Evolutionary conservation across 37 sponge, comb jelly and placozoan genomes (phyloP), one percentile per base, ranked within the genome.

Genomic region (Chondrilla cf. caribensis): DNA sequence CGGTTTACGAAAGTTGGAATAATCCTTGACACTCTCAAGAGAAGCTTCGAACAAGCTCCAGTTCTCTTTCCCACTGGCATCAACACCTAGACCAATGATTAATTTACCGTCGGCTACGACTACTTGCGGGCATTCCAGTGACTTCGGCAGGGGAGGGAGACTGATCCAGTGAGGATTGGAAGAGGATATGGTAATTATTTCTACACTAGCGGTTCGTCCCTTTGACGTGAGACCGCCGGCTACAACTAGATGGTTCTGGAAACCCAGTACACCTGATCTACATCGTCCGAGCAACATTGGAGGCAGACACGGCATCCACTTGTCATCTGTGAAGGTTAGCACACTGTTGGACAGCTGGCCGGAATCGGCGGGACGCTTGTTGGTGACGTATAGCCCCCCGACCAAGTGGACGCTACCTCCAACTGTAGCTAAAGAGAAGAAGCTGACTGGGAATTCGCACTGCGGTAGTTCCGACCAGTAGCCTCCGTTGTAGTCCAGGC

Each of bases 141-240:
- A 11, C 36, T 43, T 22, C 0, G 76, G 76, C 42, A 73, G 76
- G 21, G 76, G 76, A 73, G 76, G 76, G 42, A 73, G 76, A 2
- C 9, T n/a, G 2, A 73, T 38, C 76, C 76, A 73, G 42, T 40
- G 41, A 22, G 76, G 76, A 9, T 14, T 40, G 41, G 76, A 4
- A 1, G 44, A 43, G 41, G 7, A 19, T 1, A 40, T n/a, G 44
- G 36, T 2, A n/a, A 73, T 36, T 40, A 37, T n/a, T 25, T 73
- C 76, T 15, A 73, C 43, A 37, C 25, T 73, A 21, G 76, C 41
- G 1, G 76, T 73, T 37, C 41, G 44, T 38, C 76, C 76, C 25
- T 73, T 73, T 0, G 24, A 24, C 14, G 37, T 43, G 1, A 24
- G 24, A 21, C 76, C 76, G 15, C 76, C 76, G 2, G 44, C 76